Evolutionary conservation across 2,113 vertebrate species (phyloP).

Genomic region (Nycticryphes semicollaris): DNA sequence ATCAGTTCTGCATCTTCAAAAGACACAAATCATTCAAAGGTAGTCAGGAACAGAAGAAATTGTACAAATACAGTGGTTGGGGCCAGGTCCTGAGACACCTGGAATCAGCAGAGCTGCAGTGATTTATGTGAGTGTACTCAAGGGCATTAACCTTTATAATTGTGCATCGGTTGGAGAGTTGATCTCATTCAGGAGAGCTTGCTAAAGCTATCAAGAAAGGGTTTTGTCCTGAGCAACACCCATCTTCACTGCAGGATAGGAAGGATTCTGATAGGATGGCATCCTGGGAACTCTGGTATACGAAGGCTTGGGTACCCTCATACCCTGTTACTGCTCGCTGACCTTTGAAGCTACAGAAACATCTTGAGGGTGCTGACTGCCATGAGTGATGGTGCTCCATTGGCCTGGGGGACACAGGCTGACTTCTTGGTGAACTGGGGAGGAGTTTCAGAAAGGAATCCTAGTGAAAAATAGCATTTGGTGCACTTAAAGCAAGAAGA

Average conservation of each 20-base stretch:
- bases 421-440: neutral
- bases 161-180: accelerated
- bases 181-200: neutral
- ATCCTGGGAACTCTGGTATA: neutral
- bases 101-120: accelerated
- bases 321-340: neutral
- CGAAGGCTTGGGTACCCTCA: neutral
- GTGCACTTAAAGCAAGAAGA: neutral
- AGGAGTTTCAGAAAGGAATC: neutral
- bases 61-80: neutral
- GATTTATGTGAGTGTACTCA: neutral
- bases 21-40: neutral
- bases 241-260: neutral
- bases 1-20: neutral
- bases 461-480: neutral
- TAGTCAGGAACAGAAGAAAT: neutral
- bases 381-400: neutral
- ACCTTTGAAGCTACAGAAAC: neutral
- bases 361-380: neutral
- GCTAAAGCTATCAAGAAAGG: neutral
- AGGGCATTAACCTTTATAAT: accelerated
- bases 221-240: neutral
- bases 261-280: neutral
- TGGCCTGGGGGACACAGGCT: neutral
- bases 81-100: neutral